A percentile compares a stretch with the other conserved stretches of the same genome.
Evolutionary conservation across 1,140 invertebrate species (phyloP).

Genomic region (Pseudomyrmex gracilis): DNA sequence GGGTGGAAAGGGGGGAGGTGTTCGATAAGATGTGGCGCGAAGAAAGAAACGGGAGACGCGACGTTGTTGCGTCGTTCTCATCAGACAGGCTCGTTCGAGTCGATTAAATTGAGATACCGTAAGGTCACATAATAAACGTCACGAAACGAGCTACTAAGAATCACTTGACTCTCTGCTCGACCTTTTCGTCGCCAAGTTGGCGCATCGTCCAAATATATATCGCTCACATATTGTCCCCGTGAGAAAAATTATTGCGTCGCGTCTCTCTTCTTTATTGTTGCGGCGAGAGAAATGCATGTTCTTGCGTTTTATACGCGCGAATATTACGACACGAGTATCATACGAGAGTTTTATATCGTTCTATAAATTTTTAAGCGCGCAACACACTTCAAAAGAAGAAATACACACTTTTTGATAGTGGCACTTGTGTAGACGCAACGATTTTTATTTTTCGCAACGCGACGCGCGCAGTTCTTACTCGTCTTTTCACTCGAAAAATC

Average conservation of each 20-base stretch:
- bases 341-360: too few relatives aligned
- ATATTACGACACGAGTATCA: too few relatives aligned
- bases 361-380: not conserved
- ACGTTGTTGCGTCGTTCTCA: constrained; percentile 29
- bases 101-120: constrained; percentile 43
- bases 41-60: constrained; percentile 17
- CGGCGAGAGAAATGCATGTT: constrained; percentile 5
- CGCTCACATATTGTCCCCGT: not conserved
- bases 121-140: constrained; percentile 59
- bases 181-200: constrained; percentile 34
- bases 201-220: constrained; percentile 33
- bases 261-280: constrained; percentile 36
- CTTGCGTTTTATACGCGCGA: not conserved
- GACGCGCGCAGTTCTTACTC: too few relatives aligned
- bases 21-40: constrained; percentile 53
- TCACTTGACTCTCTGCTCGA: constrained; percentile 56
- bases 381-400: too few relatives aligned
- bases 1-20: too few relatives aligned
- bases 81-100: constrained; percentile 20
- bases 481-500: not conserved
- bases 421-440: not conserved
- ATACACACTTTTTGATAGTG: not conserved
- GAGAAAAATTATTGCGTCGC: constrained; percentile 12
- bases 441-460: not conserved
- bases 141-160: constrained; percentile 39